These are phyloP conservation scores for Pristionchus exspectatus DNA, from an alignment of 2,888 invertebrate genomes.

Conservation along the genomic window DNA sequence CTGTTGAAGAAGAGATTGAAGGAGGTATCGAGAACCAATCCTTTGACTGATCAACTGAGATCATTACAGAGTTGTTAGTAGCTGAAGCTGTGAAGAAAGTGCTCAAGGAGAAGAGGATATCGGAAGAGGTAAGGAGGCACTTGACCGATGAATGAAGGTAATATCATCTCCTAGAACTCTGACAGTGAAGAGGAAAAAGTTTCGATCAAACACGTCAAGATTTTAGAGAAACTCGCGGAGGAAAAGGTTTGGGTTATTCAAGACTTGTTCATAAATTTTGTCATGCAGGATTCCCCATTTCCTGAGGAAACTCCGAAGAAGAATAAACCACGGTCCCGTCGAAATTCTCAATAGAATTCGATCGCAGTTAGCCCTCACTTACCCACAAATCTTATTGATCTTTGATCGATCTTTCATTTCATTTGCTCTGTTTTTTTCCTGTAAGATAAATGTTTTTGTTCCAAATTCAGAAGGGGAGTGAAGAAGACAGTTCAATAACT, in stretches of 20 bases:
- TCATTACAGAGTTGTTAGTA: conserved; percentile 8
- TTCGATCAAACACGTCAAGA: neutral
- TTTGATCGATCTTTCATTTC: neutral
- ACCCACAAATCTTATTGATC: neutral
- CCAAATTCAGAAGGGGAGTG: neutral
- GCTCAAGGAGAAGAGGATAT: neutral
- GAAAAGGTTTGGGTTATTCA: neutral
- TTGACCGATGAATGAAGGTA: neutral
- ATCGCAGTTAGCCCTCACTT: neutral
- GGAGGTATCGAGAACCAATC: neutral
- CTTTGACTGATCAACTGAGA: neutral
- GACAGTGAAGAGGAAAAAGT: neutral
- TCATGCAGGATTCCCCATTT: neutral
- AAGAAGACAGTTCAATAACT: no score
- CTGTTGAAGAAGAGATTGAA: conserved; percentile 12
- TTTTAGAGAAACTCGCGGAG: neutral
- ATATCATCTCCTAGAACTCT: neutral
- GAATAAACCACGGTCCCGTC: neutral
- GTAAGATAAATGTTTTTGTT: neutral
- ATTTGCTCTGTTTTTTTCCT: neutral
- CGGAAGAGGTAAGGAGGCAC: neutral
- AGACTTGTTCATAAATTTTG: neutral
- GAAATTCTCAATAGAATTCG: conserved; percentile 2
- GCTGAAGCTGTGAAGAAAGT: conserved; percentile 41
- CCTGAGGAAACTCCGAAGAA: neutral